Evolutionary conservation across 1,140 invertebrate genomes (phyloP).

Genomic region (Heliconius hermathena): DNA sequence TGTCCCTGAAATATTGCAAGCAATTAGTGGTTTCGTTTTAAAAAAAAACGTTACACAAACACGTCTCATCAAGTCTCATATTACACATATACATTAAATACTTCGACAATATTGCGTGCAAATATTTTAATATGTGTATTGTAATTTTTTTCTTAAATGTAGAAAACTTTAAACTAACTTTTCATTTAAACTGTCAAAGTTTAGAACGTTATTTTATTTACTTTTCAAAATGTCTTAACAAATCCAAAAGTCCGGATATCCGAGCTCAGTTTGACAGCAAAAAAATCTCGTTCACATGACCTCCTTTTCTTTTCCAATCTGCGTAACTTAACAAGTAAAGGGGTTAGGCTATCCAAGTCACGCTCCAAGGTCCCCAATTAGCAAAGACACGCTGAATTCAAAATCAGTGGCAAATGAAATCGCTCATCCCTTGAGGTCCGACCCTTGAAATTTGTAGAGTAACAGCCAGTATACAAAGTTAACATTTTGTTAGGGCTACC

Average conservation of each 20-base stretch:
- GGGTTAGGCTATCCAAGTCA: background rate
- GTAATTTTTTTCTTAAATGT: too few species aligned
- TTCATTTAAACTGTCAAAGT: too few species aligned
- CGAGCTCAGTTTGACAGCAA: background rate
- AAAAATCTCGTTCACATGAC: background rate
- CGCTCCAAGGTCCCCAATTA: constrained; percentile 21
- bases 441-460: constrained; percentile 13
- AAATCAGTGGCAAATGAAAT: constrained; percentile 27
- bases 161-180: too few species aligned
- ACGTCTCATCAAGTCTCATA: too few species aligned
- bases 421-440: constrained; percentile 16
- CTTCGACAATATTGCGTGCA: too few species aligned
- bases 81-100: too few species aligned
- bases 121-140: too few species aligned
- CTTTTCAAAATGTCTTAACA: background rate
- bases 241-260: background rate
- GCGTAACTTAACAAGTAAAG: background rate
- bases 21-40: too few species aligned
- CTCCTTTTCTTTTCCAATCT: background rate
- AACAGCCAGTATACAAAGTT: background rate
- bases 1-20: too few species aligned
- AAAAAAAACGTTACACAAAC: too few species aligned
- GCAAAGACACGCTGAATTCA: constrained; percentile 26
- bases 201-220: too few species aligned
- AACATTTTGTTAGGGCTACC: background rate